Percentiles rank a stretch among this genome's conserved stretches.
Evolutionary conservation across 30 jellyfish, hydroid and myxozoan species (phyloP).

Genomic region (Aurelia sp.): DNA sequence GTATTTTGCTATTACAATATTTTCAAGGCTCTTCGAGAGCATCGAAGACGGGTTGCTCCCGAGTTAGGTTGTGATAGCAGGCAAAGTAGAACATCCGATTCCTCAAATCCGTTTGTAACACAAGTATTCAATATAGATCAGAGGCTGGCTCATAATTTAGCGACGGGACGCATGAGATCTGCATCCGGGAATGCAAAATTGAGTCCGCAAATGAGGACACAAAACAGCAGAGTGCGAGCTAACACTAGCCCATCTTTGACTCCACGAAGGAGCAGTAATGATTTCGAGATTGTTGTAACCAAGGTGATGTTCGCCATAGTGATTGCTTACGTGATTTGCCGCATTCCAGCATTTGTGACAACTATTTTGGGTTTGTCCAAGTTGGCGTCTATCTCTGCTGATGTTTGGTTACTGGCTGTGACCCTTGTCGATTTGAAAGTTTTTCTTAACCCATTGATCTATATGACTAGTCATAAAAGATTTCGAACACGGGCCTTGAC

Average conservation of each 20-base stretch:
- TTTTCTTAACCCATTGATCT: conserved; percentile 75
- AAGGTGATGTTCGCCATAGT: conserved; percentile 78
- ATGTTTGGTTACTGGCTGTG: conserved; percentile 37
- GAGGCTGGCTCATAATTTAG: too few relatives aligned
- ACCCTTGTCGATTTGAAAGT: conserved; percentile 80
- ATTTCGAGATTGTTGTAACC: conserved; percentile 73
- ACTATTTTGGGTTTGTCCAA: conserved; percentile 47
- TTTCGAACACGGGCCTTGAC: conserved; percentile 25
- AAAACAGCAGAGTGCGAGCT: neutral
- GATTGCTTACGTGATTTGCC: conserved; percentile 68
- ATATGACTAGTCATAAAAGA: conserved; percentile 60
- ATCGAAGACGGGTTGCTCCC: conserved; percentile 21
- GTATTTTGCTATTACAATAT: conserved; percentile 54
- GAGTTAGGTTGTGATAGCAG: neutral
- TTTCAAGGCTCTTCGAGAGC: conserved; percentile 55
- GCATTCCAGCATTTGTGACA: conserved; percentile 84
- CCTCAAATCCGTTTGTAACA: too few relatives aligned
- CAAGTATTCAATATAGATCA: too few relatives aligned
- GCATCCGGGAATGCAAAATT: conserved; percentile 2
- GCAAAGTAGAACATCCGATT: too few relatives aligned
- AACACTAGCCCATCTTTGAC: neutral
- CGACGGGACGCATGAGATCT: neutral
- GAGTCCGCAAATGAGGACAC: conserved; percentile 8
- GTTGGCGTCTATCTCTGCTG: conserved; percentile 15
- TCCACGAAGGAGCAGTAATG: conserved; percentile 10